A percentile compares a stretch with the other conserved stretches of the same genome.
Evolutionary conservation across 2,888 invertebrate species (phyloP).

Genomic region (Lapara coniferarum): DNA sequence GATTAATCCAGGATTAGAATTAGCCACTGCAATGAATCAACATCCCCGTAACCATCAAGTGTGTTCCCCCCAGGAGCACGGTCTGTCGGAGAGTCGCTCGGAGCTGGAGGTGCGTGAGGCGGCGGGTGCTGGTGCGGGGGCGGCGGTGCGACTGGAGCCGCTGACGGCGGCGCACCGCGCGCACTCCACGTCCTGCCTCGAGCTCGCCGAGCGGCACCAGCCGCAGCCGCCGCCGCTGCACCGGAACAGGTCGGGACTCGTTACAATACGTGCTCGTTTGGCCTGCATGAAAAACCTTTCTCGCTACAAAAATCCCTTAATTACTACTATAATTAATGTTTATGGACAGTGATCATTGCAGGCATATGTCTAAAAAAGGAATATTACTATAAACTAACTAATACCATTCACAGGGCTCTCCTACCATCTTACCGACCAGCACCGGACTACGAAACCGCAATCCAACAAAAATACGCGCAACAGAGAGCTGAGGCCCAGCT

Average conservation of each 20-base stretch:
- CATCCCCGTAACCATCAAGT: too few relatives aligned
- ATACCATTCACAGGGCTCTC: constrained; percentile 83
- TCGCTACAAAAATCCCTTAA: too few relatives aligned
- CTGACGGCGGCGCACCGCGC: constrained; percentile 79
- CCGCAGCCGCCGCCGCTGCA: constrained; percentile 48
- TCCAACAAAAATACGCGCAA: constrained; percentile 91
- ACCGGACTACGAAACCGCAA: constrained; percentile 97
- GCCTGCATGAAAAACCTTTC: too few relatives aligned
- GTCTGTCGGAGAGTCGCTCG: constrained; percentile 72
- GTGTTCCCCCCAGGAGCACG: constrained; percentile 59
- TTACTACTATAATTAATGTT: too few relatives aligned
- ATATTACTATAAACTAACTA: not conserved
- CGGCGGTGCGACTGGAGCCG: constrained; percentile 59
- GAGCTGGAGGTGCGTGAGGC: constrained; percentile 60
- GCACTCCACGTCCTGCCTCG: constrained; percentile 86
- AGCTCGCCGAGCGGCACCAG: constrained; percentile 69
- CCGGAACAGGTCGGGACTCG: constrained; percentile 49
- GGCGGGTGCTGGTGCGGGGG: constrained; percentile 52
- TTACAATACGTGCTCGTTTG: too few relatives aligned
- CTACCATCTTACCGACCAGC: constrained; percentile 94
- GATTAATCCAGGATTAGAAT: too few relatives aligned
- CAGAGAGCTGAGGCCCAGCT: constrained; percentile 68
- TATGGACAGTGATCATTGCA: too few relatives aligned
- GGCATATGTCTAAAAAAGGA: too few relatives aligned
- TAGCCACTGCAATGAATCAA: too few relatives aligned